phyloP scores from a whole-genome alignment of 1,140 invertebrate species.

The Arctopsyche grandis region DNA sequence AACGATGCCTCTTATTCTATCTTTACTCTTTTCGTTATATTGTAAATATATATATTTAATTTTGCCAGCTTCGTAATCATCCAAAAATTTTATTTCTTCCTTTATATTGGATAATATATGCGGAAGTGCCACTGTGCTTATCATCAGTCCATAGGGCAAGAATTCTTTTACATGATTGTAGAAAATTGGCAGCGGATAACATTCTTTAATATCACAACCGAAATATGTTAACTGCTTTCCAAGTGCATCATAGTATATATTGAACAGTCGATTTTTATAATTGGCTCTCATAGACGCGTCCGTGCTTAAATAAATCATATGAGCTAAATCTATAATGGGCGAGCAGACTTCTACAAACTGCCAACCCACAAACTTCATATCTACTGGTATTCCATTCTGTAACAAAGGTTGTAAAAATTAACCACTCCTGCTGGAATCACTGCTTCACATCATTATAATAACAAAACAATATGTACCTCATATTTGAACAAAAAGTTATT shows the following conservation, averaged over 20 bases:
- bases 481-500: slow-evolving; percentile 68
- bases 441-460: no score
- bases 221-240: background rate
- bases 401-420: background rate
- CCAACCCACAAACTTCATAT: slow-evolving; percentile 65
- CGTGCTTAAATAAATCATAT: slow-evolving; percentile 67
- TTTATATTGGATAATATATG: slow-evolving; percentile 39
- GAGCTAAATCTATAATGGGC: slow-evolving; percentile 65
- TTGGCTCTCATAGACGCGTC: slow-evolving; percentile 60
- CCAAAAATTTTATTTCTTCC: slow-evolving; percentile 25
- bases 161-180: slow-evolving; percentile 38
- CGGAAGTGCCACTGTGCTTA: background rate
- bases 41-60: background rate
- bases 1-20: background rate
- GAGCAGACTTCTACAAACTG: slow-evolving; percentile 65
- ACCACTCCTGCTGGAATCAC: no score
- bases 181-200: slow-evolving; percentile 44
- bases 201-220: slow-evolving; percentile 37
- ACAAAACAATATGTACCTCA: slow-evolving; percentile 47
- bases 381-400: slow-evolving; percentile 57
- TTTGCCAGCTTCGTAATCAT: background rate
- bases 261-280: slow-evolving; percentile 61
- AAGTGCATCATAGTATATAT: slow-evolving; percentile 64
- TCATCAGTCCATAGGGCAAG: slow-evolving; percentile 39
- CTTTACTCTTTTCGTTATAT: background rate